Percentiles rank a stretch among this genome's conserved stretches.
Conservation (phyloP, 1,140 invertebrate genomes). For the Plodia interpunctella region DNA sequence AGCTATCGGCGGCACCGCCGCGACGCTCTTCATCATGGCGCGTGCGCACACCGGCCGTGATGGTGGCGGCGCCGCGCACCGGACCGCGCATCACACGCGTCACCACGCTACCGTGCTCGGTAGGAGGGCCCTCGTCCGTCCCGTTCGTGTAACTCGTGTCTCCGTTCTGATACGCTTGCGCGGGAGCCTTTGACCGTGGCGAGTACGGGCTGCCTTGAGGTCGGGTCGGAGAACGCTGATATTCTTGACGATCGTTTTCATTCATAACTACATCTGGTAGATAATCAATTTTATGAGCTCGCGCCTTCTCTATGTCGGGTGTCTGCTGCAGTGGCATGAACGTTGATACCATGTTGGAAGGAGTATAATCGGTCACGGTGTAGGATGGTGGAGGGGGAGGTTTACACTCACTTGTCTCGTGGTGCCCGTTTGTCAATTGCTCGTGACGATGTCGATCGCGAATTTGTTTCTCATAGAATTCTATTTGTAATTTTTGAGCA, state of each 20-base stretch:
- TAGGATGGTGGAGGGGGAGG: slow-evolving; percentile 44
- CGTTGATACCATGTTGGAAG: slow-evolving; percentile 49
- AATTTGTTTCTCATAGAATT: slow-evolving; percentile 74
- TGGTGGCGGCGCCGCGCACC: slow-evolving; percentile 79
- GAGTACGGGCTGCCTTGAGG: slow-evolving; percentile 9
- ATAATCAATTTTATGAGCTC: slow-evolving; percentile 68
- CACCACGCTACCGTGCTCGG: slow-evolving; percentile 78
- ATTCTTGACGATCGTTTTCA: slow-evolving; percentile 35
- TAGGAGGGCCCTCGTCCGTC: slow-evolving; percentile 41
- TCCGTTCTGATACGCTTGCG: slow-evolving; percentile 36
- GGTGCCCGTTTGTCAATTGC: slow-evolving; percentile 36
- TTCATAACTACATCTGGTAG: slow-evolving; percentile 70
- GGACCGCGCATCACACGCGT: slow-evolving; percentile 82
- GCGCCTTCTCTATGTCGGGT: slow-evolving; percentile 72
- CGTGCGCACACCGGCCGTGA: slow-evolving; percentile 68
- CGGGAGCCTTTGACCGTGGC: slow-evolving; percentile 9
- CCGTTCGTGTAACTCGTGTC: slow-evolving; percentile 21
- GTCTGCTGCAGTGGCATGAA: slow-evolving; percentile 72
- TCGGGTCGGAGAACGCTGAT: slow-evolving; percentile 12
- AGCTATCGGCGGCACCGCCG: slow-evolving; percentile 71
- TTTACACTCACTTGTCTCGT: slow-evolving; percentile 35
- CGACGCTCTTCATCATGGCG: slow-evolving; percentile 67
- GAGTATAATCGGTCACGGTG: slow-evolving; percentile 67
- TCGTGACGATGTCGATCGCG: slow-evolving; percentile 54
- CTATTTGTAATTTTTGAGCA: slow-evolving; percentile 68